Base-by-base conservation (phyloP, 2,888 invertebrate species). In the Oscheius onirici region DNA sequence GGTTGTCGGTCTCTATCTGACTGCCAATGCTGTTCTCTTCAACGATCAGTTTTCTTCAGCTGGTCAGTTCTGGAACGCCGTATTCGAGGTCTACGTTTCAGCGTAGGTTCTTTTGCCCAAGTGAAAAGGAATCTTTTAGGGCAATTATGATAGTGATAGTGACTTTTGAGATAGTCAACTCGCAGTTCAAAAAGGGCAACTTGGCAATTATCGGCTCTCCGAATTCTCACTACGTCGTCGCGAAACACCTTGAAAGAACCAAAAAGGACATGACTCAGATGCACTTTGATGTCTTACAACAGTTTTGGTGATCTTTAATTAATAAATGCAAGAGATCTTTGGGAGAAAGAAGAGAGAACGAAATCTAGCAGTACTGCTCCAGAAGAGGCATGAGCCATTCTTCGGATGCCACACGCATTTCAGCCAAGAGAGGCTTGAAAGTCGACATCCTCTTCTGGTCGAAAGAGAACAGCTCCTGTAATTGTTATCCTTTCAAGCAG, bases 81-180 rank as follows among this genome's bases (percentile, higher is more conserved):
- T 49, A 8, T 63, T 63, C 17, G 63, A 63, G 20, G 46, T 49
- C 28, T 46, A n/a, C 22, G 17, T 63, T 28, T 63, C 63, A 3
- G 46, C 46, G 63, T 49, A 5, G 26, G 63, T 49, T 17, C 3
- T 20, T 2, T 46, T 11, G 13, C 17, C 24, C 1, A 6, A 63
- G 15, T 15, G 17, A 5, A 43, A 24, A 60, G 10, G 17, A 17
- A 8, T 49, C 1, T 28, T 63, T 63, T 11, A 63, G 63, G 10
- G 46, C 63, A 15, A 46, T 17, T 10, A 26, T 20, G 28, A 49
- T 63, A 26, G 49, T 63, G 8, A 3, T 63, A n/a, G 17, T 63
- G 28, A 44, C 49, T 13, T 63, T 49, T 17, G 28, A 63, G 24
- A 63, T 63, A 63, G 49, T 46, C 63, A 63, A 49, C 24, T 63